Percentiles rank a stretch among this genome's conserved stretches.
These are phyloP conservation scores for Acrocephalus scirpaceus DNA, from an alignment of 2,797 vertebrate genomes.

Conservation along the genomic window DNA sequence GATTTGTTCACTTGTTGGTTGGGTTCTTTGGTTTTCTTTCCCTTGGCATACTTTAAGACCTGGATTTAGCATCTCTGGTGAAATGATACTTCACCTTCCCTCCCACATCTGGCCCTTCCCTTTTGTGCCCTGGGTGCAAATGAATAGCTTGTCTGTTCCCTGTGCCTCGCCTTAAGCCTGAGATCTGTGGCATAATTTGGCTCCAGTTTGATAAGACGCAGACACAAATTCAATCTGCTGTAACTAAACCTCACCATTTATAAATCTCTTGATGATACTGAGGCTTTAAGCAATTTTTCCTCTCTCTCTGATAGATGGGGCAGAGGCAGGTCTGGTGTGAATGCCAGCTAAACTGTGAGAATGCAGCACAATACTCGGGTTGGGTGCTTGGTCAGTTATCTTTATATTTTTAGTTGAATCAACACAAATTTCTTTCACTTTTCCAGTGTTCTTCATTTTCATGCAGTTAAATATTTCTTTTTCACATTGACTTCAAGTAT, in stretches of 20 bases:
- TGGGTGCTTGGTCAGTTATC: fast-evolving
- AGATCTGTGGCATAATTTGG: not conserved
- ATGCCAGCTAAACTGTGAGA: not conserved
- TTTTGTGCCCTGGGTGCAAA: conserved; percentile 22
- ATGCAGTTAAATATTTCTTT: not conserved
- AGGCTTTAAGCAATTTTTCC: not conserved
- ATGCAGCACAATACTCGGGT: not conserved
- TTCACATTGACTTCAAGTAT: not conserved
- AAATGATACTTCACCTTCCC: conserved; percentile 25
- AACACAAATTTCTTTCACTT: not conserved
- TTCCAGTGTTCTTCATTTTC: fast-evolving
- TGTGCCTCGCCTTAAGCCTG: not conserved
- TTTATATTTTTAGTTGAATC: not conserved
- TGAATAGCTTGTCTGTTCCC: conserved; percentile 29
- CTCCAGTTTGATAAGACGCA: conserved; percentile 34
- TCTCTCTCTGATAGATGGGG: not conserved
- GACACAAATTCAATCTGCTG: not conserved
- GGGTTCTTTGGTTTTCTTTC: not conserved
- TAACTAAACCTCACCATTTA: not conserved
- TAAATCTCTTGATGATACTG: conserved; percentile 30
- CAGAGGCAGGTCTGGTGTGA: not conserved
- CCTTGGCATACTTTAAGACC: not conserved
- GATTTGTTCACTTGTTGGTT: not conserved
- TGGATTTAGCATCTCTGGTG: not conserved
- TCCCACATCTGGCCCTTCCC: conserved; percentile 13